phyloP scores from a whole-genome alignment of 2,113 vertebrate species.

The Brienomyrus brachyistius region DNA sequence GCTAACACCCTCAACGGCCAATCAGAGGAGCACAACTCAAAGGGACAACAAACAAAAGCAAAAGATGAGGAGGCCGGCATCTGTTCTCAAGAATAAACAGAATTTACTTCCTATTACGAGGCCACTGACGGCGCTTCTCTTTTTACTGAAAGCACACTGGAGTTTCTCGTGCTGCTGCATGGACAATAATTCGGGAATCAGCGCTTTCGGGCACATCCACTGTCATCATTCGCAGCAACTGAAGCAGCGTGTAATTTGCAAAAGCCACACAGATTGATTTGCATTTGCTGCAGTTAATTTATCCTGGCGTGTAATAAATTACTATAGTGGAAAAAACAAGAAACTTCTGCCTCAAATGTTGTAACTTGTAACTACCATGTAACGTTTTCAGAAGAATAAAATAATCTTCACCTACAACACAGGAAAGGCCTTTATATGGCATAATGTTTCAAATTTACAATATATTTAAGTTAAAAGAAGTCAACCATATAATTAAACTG shows the following conservation, averaged over 20 bases:
- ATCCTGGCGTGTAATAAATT: neutral
- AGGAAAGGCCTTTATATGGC: neutral
- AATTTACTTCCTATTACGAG: neutral
- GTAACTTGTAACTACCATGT: neutral
- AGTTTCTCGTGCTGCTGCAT: neutral
- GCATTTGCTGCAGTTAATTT: neutral
- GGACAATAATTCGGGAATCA: neutral
- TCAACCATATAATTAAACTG: neutral
- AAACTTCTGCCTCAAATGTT: neutral
- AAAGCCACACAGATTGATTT: neutral
- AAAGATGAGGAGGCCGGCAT: neutral
- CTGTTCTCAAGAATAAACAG: neutral
- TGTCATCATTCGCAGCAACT: neutral
- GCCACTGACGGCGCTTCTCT: neutral
- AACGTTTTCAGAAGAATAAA: neutral
- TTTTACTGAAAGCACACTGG: neutral
- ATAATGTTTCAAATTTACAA: neutral
- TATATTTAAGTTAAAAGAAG: neutral
- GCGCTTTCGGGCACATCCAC: neutral
- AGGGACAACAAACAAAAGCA: neutral
- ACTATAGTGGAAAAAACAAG: neutral
- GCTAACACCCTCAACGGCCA: neutral
- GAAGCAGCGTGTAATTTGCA: neutral
- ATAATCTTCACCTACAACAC: neutral
- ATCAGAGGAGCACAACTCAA: neutral